Evolutionary conservation across 2,797 vertebrate genomes (phyloP).

Genomic region (Toxotes lorentzi): DNA sequence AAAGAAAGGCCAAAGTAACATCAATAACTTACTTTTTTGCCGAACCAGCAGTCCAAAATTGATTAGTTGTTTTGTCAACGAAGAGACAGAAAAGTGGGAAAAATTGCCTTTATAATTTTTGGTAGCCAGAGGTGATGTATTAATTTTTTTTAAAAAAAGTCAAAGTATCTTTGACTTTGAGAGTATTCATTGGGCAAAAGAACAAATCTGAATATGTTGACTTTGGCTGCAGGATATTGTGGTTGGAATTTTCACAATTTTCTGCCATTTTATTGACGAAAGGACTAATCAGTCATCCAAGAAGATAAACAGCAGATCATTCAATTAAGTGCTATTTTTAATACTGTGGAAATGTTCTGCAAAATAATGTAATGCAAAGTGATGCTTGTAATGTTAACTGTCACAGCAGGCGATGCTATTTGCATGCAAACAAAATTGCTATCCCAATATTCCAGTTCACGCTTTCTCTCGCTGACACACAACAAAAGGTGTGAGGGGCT

Average conservation of each 20-base stretch:
- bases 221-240: not conserved
- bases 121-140: not conserved
- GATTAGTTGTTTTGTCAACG: not conserved
- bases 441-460: not conserved
- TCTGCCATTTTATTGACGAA: not conserved
- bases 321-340: not conserved
- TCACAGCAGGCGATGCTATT: not conserved
- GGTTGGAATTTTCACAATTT: not conserved
- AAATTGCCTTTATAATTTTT: not conserved
- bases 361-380: not conserved
- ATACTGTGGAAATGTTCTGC: not conserved
- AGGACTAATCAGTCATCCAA: not conserved
- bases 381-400: not conserved
- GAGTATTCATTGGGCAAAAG: not conserved
- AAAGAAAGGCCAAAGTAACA: no score
- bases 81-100: not conserved
- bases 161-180: no score
- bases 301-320: not conserved
- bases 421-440: slow-evolving; percentile 19
- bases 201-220: not conserved
- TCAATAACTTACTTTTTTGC: no score
- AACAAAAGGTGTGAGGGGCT: slow-evolving; percentile 16
- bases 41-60: not conserved
- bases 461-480: slow-evolving; percentile 16
- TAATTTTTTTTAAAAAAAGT: no score